Evolutionary conservation across 2,797 vertebrate genomes (phyloP).

Genomic region (Acanthiza pusilla): DNA sequence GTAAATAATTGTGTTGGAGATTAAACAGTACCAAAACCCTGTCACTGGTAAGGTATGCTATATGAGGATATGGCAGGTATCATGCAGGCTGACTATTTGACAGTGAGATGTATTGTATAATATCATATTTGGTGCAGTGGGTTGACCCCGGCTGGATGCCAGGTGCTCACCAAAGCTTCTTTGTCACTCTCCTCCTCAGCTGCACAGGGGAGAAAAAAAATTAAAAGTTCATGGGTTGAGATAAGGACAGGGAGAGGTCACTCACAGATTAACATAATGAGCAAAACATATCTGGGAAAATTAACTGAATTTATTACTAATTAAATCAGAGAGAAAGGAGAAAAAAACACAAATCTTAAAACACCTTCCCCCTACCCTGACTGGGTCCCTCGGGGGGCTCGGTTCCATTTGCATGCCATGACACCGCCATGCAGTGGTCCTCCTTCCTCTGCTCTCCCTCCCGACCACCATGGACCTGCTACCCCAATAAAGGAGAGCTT

Average conservation of each 20-base stretch:
- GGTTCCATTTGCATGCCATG: too few species aligned
- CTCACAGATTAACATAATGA: not conserved
- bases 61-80: not conserved
- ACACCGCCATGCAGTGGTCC: too few species aligned
- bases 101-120: not conserved
- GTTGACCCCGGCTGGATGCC: not conserved
- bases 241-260: not conserved
- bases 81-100: not conserved
- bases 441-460: too few species aligned
- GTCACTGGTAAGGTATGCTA: not conserved
- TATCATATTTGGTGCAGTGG: not conserved
- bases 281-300: not conserved
- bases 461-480: too few species aligned
- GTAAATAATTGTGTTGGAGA: constrained; percentile 6
- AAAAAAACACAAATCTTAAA: not conserved
- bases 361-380: not conserved
- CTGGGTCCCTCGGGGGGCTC: too few species aligned
- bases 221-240: not conserved
- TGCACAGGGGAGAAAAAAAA: not conserved
- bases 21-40: not conserved
- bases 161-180: not conserved
- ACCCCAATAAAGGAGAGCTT: too few species aligned
- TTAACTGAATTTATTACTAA: not conserved
- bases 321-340: not conserved
- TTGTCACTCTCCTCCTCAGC: not conserved